These are phyloP conservation scores for Hartigia nigra DNA, from an alignment of 2,888 invertebrate species.

Conservation along the genomic window DNA sequence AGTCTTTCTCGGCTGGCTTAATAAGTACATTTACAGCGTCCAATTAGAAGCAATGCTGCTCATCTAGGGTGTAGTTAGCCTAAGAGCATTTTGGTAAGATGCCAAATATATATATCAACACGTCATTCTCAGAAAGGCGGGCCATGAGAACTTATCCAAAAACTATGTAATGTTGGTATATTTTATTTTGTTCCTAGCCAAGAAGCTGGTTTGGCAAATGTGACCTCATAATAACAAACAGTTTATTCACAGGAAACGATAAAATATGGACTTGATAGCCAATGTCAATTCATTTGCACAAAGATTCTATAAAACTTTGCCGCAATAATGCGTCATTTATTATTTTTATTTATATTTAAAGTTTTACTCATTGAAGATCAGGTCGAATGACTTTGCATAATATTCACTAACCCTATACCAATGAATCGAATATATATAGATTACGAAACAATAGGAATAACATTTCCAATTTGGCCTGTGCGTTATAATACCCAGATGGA, in stretches of 20 bases:
- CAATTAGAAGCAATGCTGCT: neutral
- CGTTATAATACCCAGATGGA: neutral
- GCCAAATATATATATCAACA: neutral
- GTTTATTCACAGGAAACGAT: neutral
- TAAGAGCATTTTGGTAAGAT: neutral
- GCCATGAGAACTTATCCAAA: neutral
- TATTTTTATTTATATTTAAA: too few relatives aligned
- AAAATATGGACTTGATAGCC: neutral
- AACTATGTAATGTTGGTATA: neutral
- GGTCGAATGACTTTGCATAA: too few relatives aligned
- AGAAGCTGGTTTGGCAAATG: neutral
- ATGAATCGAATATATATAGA: neutral
- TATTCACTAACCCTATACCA: neutral
- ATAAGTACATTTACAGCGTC: neutral
- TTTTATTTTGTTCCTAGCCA: neutral
- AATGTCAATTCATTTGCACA: neutral
- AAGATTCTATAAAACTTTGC: neutral
- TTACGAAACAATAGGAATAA: neutral
- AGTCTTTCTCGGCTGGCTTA: neutral
- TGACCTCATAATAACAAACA: neutral
- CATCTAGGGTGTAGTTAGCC: neutral
- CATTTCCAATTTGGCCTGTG: neutral
- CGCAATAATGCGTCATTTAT: too few relatives aligned
- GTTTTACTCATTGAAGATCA: too few relatives aligned
- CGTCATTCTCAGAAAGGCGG: neutral